Base-by-base conservation (phyloP, 2,113 vertebrate species). In the Pygoscelis antarcticus region DNA sequence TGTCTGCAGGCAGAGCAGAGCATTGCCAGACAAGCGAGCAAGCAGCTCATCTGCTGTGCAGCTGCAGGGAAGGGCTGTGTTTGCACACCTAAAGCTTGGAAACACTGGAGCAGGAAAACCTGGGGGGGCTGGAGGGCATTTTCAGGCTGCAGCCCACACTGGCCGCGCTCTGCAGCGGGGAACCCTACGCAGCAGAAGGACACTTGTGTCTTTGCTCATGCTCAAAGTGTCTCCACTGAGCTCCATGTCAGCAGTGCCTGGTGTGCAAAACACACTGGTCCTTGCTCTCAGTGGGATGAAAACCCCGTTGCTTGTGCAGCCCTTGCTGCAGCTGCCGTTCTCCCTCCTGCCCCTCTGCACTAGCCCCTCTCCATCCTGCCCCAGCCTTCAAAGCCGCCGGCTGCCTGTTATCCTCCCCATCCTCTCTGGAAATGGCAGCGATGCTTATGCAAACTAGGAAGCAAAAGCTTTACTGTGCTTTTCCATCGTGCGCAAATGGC, bases 241-340 rank as follows among this genome's bases (percentile, higher is more conserved):
- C 30, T 21, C 51, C 34, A 1, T 2, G 1, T 9, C 0, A 2
- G 58, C 3, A 1, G 32, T 2, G 54, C 22, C 27, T 2, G 34
- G 0, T 11, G 40, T 7, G 23, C 22, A 17, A 26, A 70, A 19
- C 30, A 15, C 22, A 3, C 36, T 2, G 0, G 15, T 27, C 14
- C 36, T 3, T 1, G 14, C 20, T 38, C 51, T 3, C 11, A 3
- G 47, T 1, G 0, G 40, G 32, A 9, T 21, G 51, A 38, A 11
- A 60, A 36, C 14, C 26, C 58, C 1, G 0, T 2, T 15, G 2
- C 27, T 12, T 13, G 66, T 2, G 0, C 51, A 18, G 32, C 49
- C 60, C 60, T 44, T 4, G 2, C 70, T 38, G n/a, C 4, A 36
- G n/a, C 52, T 55, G 49, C 36, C 1, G 0, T 52, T 36, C 18